Evolutionary conservation across 2,113 vertebrate species (phyloP), one percentile per base, ranked within the genome.

Genomic region (Corythoichthys intestinalis): DNA sequence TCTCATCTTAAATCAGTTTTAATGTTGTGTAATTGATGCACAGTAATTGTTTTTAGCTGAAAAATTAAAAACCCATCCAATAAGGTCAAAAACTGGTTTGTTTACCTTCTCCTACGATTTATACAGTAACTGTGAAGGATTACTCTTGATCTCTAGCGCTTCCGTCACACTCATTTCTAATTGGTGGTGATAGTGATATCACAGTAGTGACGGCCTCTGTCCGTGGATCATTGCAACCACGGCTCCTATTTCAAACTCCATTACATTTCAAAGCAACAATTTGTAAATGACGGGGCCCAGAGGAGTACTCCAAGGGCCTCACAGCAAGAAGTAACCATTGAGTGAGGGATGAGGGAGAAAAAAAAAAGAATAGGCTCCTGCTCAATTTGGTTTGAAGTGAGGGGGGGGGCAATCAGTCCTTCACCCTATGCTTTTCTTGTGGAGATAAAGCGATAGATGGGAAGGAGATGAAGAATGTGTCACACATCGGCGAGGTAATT

Each of bases 211-310:
- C 88, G 87, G 80, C 70, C 76, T 79, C 80, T 85, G 86, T 88
- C 88, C 70, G 73, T 77, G 78, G 85, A 90, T 91, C 91, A 91
- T 90, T 90, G 86, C 87, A 87, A 89, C 84, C 78, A 81, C 86
- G 83, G 87, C 89, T 89, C 85, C 90, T 79, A 89, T 92, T 92
- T 91, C 91, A 91, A 92, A 91, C 88, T 91, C 90, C 91, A 91
- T 91, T 91, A 91, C 87, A 88, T 91, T 90, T 91, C 88, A 91
- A 91, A 91, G 89, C 87, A 88, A 89, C 86, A 87, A 63, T 90
- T 90, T 87, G 89, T 89, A 88, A 89, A 86, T 87, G 84, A 87
- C 84, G 86, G 44, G 87, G 79, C 85, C 79, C 59, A 76, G 81
- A 85, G 86, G 81, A 87, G 82, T 75, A 79, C 74, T 83, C 78